Evolutionary conservation across 2,797 vertebrate species (phyloP).

Genomic region (Rhynchonycteris naso): DNA sequence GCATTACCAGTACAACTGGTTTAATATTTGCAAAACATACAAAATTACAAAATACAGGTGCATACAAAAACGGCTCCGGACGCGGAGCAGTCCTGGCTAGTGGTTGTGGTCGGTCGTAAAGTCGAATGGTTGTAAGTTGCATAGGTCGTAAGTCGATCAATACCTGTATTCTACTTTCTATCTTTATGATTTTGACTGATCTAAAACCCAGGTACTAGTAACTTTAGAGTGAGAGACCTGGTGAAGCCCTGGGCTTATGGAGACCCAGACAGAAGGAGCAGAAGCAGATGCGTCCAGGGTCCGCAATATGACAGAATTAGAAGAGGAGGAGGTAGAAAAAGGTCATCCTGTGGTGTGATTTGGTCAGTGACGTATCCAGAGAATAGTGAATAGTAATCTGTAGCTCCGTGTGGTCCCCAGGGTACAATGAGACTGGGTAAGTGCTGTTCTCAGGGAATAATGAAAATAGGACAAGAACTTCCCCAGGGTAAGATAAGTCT

Average conservation of each 20-base stretch:
- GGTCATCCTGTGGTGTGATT: background rate
- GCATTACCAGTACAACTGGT: too few species aligned
- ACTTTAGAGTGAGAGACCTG: background rate
- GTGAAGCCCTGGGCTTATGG: background rate
- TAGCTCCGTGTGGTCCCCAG: background rate
- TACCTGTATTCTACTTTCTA: background rate
- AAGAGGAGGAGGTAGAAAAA: conserved; percentile 14
- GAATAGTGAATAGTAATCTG: background rate
- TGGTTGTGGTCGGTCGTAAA: too few species aligned
- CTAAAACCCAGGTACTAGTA: background rate
- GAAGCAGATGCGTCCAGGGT: background rate
- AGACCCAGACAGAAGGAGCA: conserved; percentile 4
- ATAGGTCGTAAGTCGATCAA: too few species aligned
- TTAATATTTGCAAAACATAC: too few species aligned
- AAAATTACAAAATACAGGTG: too few species aligned
- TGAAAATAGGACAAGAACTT: conserved; percentile 32
- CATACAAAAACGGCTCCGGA: too few species aligned
- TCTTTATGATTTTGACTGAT: background rate
- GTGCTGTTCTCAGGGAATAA: background rate
- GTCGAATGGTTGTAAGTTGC: too few species aligned
- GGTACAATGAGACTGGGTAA: conserved; percentile 4
- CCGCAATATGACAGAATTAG: background rate
- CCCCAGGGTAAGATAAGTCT: background rate
- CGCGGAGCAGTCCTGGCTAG: too few species aligned
- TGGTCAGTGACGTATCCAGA: background rate